Percentiles rank a stretch among this genome's conserved stretches.
Evolutionary conservation across 1,140 invertebrate species (phyloP).

Genomic region (Patella vulgata): DNA sequence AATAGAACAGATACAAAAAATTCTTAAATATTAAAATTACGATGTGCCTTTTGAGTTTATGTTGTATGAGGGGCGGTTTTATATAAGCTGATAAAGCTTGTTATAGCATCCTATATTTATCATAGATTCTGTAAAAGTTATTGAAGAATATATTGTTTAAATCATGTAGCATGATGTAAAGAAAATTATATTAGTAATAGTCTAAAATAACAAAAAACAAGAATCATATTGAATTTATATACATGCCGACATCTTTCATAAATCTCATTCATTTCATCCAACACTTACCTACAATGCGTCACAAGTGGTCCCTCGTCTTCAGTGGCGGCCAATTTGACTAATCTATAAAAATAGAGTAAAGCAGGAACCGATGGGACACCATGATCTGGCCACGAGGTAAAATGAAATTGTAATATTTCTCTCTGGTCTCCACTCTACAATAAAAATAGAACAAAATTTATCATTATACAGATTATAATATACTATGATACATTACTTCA

Average conservation of each 20-base stretch:
- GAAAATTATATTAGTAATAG: too few species aligned
- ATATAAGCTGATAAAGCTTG: too few species aligned
- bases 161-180: not conserved
- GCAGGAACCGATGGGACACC: conserved; percentile 95
- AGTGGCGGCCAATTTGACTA: conserved; percentile 82
- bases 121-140: not conserved
- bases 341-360: conserved; percentile 93
- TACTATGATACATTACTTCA: too few species aligned
- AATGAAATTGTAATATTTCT: conserved; percentile 90
- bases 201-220: too few species aligned
- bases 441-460: too few species aligned
- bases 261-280: too few species aligned
- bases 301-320: conserved; percentile 79
- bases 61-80: too few species aligned
- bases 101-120: not conserved
- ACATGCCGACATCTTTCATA: too few species aligned
- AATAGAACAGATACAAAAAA: not conserved
- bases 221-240: too few species aligned
- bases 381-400: conserved; percentile 96
- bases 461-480: too few species aligned
- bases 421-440: conserved; percentile 1
- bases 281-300: conserved; percentile 73
- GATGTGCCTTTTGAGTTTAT: not conserved
- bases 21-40: not conserved
- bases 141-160: not conserved